Percentiles rank a stretch among this genome's conserved stretches.
These are phyloP conservation scores for Cotesia glomerata DNA, from an alignment of 1,140 invertebrate species.

Conservation along the genomic window DNA sequence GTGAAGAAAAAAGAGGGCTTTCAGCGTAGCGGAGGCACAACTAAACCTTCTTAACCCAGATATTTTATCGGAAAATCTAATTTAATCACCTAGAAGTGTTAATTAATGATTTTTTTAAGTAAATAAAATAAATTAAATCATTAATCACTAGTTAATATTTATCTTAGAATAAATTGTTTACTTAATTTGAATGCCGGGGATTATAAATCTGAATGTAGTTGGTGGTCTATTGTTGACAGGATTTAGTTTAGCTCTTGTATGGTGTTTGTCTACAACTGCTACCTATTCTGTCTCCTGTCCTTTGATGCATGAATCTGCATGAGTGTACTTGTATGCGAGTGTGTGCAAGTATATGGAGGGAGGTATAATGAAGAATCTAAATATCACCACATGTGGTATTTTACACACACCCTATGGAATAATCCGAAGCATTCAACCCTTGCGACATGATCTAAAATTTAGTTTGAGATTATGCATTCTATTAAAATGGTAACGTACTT, in stretches of 20 bases:
- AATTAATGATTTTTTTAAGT: too few relatives aligned
- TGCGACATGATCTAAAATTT: not conserved
- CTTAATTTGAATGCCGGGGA: not conserved
- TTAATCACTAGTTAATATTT: too few relatives aligned
- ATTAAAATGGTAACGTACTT: too few relatives aligned
- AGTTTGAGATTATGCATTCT: not conserved
- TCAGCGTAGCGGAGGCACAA: not conserved
- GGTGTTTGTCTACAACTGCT: not conserved
- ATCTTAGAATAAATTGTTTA: too few relatives aligned
- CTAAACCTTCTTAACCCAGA: too few relatives aligned
- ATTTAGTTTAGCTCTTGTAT: constrained; percentile 1
- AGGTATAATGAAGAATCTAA: constrained; percentile 32
- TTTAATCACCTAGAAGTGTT: too few relatives aligned
- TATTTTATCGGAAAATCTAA: too few relatives aligned
- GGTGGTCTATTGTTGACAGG: not conserved
- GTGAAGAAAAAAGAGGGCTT: too few relatives aligned
- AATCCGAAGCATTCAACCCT: not conserved
- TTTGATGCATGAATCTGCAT: not conserved
- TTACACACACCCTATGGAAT: constrained; percentile 7
- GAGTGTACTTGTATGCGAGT: not conserved
- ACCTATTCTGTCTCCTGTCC: not conserved
- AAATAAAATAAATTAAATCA: too few relatives aligned
- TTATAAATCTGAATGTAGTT: constrained; percentile 2
- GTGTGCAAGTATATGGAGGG: not conserved
- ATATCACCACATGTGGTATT: constrained; percentile 25